phyloP scores from a whole-genome alignment of 2,888 invertebrate species.

The Tipula vernalis region DNA sequence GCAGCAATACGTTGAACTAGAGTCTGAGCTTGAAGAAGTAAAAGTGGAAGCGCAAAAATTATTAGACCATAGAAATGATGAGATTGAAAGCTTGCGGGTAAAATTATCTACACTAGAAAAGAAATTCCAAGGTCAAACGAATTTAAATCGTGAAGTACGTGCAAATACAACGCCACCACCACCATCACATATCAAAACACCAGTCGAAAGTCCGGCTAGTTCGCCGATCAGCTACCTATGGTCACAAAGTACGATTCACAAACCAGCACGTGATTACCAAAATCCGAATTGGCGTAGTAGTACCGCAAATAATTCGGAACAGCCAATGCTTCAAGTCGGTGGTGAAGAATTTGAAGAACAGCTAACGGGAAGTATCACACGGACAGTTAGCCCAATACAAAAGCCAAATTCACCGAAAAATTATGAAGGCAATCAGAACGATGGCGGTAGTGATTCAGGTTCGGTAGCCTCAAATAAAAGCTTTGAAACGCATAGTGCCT shows the following conservation, averaged over 20 bases:
- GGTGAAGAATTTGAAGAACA: background rate
- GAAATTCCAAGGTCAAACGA: background rate
- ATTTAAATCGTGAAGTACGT: background rate
- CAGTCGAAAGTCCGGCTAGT: conserved; percentile 29
- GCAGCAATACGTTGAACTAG: conserved; percentile 55
- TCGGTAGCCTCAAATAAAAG: conserved; percentile 33
- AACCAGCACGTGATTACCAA: conserved; percentile 29
- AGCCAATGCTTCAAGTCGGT: background rate
- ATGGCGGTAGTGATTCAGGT: conserved; percentile 26
- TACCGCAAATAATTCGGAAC: conserved; percentile 9
- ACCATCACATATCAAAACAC: conserved; percentile 10
- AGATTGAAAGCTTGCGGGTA: conserved; percentile 41
- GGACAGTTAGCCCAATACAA: conserved; percentile 21
- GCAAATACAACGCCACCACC: conserved; percentile 10
- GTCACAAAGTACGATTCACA: conserved; percentile 38
- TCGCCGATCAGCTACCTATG: conserved; percentile 38
- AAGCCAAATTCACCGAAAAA: conserved; percentile 22
- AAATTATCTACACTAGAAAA: conserved; percentile 36
- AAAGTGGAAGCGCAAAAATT: conserved; percentile 37
- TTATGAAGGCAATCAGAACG: conserved; percentile 13
- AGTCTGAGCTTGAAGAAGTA: conserved; percentile 50
- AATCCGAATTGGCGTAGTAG: conserved; percentile 23
- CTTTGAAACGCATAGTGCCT: conserved; percentile 30
- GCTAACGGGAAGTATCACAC: conserved; percentile 9
- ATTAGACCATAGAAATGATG: conserved; percentile 41